Base-by-base conservation (phyloP, 2,797 vertebrate genomes). In the Falco naumanni region DNA sequence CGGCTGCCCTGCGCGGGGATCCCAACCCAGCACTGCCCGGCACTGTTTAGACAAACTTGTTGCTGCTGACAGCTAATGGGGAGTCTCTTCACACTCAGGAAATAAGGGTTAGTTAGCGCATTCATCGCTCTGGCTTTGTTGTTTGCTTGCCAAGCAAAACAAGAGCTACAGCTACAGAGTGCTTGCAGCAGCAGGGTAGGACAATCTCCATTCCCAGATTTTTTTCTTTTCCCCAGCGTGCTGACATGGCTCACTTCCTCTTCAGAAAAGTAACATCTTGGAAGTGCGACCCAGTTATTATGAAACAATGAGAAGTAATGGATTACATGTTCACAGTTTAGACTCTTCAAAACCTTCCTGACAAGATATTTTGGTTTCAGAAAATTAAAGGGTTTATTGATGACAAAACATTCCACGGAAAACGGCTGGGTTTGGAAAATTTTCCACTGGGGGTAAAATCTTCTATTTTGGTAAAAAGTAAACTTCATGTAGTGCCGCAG, bases 131-230 rank as follows among this genome's bases (percentile, higher is more conserved):
- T 54, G 71, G 25, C 50, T 91, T 74, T 92, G 78, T 28, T 65
- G 26, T 80, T 80, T 87, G 5, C 37, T 84, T 75, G 89, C 56
- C 89, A 95, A 83, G n/a, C 33, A 66, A 91, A 91, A 83, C 59
- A 87, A 84, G 43, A 81, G 31, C 34, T 75, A 53, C 21, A 74
- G 53, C n/a, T 84, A 37, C 0, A 1, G 43, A 33, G 50, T 12
- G 14, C 69, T 93, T 90, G 41, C 61, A 59, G 82, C 53, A 83
- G 22, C 37, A 65, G n/a, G 47, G 29, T 31, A 78, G 71, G 31
- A 68, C 68, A 82, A 45, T 28, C 37, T 37, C 10, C 37, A 84
- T 84, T 87, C 64, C 68, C 34, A 64, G 53, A 51, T 11, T 19
- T 59, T 64, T 50, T 92, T 39, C 25, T 70, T 82, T 89, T 81